phyloP scores from a whole-genome alignment of 2,113 vertebrate species.

The Lutjanus erythropterus region DNA sequence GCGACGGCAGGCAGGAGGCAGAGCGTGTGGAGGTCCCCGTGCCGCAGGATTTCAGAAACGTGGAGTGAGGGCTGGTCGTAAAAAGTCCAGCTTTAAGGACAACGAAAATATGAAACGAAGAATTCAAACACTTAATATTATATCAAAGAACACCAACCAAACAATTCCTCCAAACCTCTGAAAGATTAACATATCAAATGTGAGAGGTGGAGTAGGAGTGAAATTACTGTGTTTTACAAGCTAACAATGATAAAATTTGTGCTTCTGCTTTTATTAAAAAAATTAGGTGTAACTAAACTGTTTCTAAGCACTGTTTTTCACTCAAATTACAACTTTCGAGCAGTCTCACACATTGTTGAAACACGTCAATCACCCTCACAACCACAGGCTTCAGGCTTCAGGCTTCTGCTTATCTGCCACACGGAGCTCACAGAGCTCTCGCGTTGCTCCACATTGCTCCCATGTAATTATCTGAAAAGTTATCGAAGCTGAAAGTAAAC shows the following conservation, averaged over 20 bases:
- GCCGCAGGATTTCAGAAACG: constrained; percentile 2
- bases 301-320: background rate
- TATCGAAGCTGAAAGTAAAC: background rate
- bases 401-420: no score
- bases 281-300: background rate
- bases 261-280: background rate
- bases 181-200: background rate
- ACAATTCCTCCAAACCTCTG: background rate
- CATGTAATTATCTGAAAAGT: constrained; percentile 20
- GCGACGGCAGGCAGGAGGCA: background rate
- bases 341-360: background rate
- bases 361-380: background rate
- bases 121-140: background rate
- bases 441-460: background rate
- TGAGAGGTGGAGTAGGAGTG: background rate
- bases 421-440: background rate
- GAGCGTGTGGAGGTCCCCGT: background rate
- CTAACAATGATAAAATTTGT: background rate
- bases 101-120: background rate
- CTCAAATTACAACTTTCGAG: constrained; percentile 9
- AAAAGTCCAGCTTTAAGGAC: background rate
- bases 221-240: background rate
- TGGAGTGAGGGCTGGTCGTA: constrained; percentile 26
- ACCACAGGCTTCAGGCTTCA: constrained; percentile 1
- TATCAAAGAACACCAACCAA: background rate